Conservation (phyloP, 2,797 vertebrate genomes). For the Leptoclinus maculatus region DNA sequence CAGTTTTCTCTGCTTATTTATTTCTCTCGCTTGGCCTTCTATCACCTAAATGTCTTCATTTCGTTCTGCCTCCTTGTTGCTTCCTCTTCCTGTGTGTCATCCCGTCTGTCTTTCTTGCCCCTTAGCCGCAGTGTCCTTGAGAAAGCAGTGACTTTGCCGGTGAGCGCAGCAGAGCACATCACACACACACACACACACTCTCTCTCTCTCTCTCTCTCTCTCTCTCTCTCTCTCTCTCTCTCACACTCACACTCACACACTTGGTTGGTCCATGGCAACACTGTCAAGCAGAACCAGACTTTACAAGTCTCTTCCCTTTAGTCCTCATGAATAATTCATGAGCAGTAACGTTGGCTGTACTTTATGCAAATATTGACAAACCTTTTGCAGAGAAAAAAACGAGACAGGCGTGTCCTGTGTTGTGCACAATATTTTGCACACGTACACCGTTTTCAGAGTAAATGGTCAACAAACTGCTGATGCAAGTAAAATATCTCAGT, state of each 20-base stretch:
- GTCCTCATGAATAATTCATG: constrained; percentile 76
- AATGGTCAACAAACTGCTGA: constrained; percentile 31
- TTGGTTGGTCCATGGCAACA: constrained; percentile 37
- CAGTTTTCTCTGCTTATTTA: constrained; percentile 15
- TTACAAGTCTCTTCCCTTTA: constrained; percentile 61
- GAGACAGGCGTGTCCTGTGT: constrained; percentile 33
- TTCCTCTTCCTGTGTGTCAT: constrained; percentile 48
- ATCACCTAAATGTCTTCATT: constrained; percentile 14
- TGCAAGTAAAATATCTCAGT: not conserved
- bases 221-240: constrained; percentile 11
- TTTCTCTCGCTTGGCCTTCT: not conserved
- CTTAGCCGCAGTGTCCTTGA: constrained; percentile 88
- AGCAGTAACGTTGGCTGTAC: constrained; percentile 49
- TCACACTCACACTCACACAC: constrained; percentile 13
- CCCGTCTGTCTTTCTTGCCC: constrained; percentile 59
- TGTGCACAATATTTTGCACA: constrained; percentile 34
- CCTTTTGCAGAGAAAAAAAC: constrained; percentile 43
- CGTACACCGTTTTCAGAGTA: constrained; percentile 30
- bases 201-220: constrained; percentile 12
- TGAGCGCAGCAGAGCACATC: constrained; percentile 69
- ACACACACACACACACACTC: not conserved
- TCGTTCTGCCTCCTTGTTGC: not conserved
- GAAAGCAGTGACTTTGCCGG: constrained; percentile 82
- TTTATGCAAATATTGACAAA: constrained; percentile 74
- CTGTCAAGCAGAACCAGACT: constrained; percentile 55